Base-by-base conservation (phyloP, 2,113 vertebrate genomes). In the Lepus timidus region DNA sequence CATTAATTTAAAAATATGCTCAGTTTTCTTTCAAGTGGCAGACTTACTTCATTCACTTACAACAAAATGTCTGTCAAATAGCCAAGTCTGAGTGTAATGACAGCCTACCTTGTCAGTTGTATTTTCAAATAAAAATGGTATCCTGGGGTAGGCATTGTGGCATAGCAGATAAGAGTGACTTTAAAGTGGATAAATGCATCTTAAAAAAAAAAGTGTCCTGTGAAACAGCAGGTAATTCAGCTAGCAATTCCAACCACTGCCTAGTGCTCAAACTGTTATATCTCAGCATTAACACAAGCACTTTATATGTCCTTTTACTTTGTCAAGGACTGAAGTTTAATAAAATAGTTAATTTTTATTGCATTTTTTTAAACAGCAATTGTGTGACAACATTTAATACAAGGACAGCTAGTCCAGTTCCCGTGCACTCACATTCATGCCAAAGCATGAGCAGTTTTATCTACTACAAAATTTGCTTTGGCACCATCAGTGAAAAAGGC, bases 1-100 rank as follows among this genome's bases (percentile, higher is more conserved):
- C 31, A 51, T 67, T 84, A 78, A 80, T 61, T 90, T 31, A 49
- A 93, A 95, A 67, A 33, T 33, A 84, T 14, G 64, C 4, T 29
- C 75, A 14, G 10, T 23, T 85, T 88, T 51, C 65, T 25, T 39
- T 73, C 49, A 55, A 87, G n/a, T 20, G 39, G 52, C 51, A 93
- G 64, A 27, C 31, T 80, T 44, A 44, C 39, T 20, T 90, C 7
- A 19, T n/a, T 71, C 13, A 64, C 78, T 86, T 78, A 31, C 9
- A 62, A 29, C 70, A 71, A 81, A 70, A 90, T 23, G 36, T 19
- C 36, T 79, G 82, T 49, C 27, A 52, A 52, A 81, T 65, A 80
- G 1, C 9, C 13, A 67, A n/a, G 27, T 85, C 67, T 80, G 33
- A 16, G 44, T 44, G 12, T 29, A 58, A 23, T 5, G 8, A 61